Percentiles rank a stretch among this genome's conserved stretches.
Conservation (phyloP, 1,140 invertebrate species). For the Aethina tumida region DNA sequence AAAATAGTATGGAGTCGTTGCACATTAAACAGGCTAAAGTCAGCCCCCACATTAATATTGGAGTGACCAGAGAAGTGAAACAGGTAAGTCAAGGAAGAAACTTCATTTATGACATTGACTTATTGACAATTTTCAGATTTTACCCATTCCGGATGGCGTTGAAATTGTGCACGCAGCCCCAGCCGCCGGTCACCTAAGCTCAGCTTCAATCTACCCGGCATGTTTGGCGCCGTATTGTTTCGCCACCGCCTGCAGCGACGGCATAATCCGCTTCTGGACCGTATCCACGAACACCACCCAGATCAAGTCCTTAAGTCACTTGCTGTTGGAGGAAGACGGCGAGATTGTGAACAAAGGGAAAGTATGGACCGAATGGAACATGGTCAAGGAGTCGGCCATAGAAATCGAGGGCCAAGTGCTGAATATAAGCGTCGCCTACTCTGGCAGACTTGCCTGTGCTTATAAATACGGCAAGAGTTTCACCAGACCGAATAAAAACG, state of each 20-base stretch:
- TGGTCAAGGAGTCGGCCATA: constrained; percentile 63
- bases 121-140: too few relatives aligned
- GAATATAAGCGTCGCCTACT: constrained; percentile 94
- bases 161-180: constrained; percentile 86
- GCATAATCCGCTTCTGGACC: constrained; percentile 50
- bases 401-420: constrained; percentile 70
- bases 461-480: constrained; percentile 87
- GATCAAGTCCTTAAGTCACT: constrained; percentile 20
- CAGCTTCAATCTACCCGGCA: constrained; percentile 96
- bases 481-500: constrained; percentile 63
- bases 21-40: constrained; percentile 32
- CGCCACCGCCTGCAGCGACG: constrained; percentile 87
- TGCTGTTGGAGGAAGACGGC: constrained; percentile 37
- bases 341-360: constrained; percentile 42
- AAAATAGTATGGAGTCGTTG: constrained; percentile 34
- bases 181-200: constrained; percentile 92
- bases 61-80: constrained; percentile 33
- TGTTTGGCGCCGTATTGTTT: constrained; percentile 95
- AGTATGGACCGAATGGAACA: constrained; percentile 32
- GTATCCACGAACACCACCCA: constrained; percentile 22
- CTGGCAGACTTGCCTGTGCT: constrained; percentile 90
- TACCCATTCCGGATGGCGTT: constrained; percentile 80
- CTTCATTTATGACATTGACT: too few relatives aligned
- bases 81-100: too few relatives aligned
- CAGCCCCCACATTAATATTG: constrained; percentile 33